Evolutionary conservation across 1,140 invertebrate species (phyloP), one percentile per base, ranked within the genome.

Genomic region (Thalassaphorura encarpata): DNA sequence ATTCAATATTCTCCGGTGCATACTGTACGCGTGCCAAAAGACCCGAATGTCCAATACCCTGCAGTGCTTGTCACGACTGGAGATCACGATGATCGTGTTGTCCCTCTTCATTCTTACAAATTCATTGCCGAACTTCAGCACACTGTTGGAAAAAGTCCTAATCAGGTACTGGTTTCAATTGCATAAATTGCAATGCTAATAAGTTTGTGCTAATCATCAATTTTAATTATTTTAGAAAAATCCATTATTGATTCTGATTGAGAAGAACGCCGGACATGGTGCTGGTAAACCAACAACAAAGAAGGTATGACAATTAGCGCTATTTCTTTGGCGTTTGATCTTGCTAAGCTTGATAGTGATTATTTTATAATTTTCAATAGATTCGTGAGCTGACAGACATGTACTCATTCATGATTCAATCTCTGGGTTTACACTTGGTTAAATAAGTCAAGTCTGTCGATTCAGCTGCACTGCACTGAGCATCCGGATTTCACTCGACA

Each of bases 51-150:
- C 49, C 75, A 96, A 73, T 99, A 96, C 77, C 96, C 96, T 26
- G 82, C 93, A 5, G 86, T 83, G 2, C 72, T 99, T 21, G 76
- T 98, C 29, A 70, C 93, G 52, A 98, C 95, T 23, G 58, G 55
- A 13, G 94, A 98, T 77, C 96, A 99, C 72, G 95, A 99, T 75
- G 95, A 98, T 76, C 80, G 95, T 59, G 94, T 97, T 51, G 91
- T 95, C 50, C 93, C 93, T 29, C 78, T 93, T 52, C 95, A 98
- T 73, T 94, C 91, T 52, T 78, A 97, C 4, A 99, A 99, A 75
- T 90, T 88, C 68, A 87, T 93, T 52, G 91, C 96, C 1, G 80
- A 89, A 66, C 72, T 99, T 42, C 96, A 99, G 69, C 73, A 92
- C 66, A 76, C 74, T 24, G 71, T 90, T 40, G 79, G 81, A 42